Conservation (phyloP, 2,888 invertebrate genomes). For the Linnaemya tessellans region DNA sequence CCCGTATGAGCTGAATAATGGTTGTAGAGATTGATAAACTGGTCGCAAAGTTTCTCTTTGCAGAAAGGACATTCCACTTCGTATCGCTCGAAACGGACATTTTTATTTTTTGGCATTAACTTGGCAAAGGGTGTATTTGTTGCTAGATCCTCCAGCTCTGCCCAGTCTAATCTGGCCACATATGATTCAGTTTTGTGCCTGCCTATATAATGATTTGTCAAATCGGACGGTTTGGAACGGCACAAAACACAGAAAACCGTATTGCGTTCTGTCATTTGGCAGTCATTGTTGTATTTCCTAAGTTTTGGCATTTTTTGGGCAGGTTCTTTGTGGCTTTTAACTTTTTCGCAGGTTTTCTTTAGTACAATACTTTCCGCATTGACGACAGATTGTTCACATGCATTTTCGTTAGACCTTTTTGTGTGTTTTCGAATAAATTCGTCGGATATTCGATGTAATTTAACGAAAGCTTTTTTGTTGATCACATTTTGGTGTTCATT, state of each 20-base stretch:
- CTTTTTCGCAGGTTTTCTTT: constrained; percentile 31
- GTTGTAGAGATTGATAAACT: constrained; percentile 74
- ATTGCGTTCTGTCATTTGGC: constrained; percentile 72
- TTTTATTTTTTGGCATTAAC: constrained; percentile 17
- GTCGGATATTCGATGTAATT: constrained; percentile 34
- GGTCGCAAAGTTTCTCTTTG: constrained; percentile 70
- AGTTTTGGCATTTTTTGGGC: constrained; percentile 3
- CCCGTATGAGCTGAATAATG: constrained; percentile 76
- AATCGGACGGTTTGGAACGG: constrained; percentile 72
- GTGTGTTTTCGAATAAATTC: constrained; percentile 50
- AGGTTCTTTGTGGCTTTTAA: constrained; percentile 15
- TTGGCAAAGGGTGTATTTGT: constrained; percentile 73
- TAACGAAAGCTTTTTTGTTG: constrained; percentile 16
- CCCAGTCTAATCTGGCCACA: constrained; percentile 73
- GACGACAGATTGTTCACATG: not conserved
- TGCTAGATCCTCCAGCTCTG: constrained; percentile 71
- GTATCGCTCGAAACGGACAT: constrained; percentile 52
- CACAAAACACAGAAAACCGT: constrained; percentile 74
- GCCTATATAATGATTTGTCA: constrained; percentile 75
- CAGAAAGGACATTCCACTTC: constrained; percentile 75
- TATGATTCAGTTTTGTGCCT: constrained; percentile 76
- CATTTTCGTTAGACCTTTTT: not conserved
- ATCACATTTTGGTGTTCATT: not conserved
- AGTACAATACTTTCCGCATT: not conserved
- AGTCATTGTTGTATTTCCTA: constrained; percentile 71